phyloP scores from a whole-genome alignment of 2,113 vertebrate genomes.

The Toxostoma redivivum region DNA sequence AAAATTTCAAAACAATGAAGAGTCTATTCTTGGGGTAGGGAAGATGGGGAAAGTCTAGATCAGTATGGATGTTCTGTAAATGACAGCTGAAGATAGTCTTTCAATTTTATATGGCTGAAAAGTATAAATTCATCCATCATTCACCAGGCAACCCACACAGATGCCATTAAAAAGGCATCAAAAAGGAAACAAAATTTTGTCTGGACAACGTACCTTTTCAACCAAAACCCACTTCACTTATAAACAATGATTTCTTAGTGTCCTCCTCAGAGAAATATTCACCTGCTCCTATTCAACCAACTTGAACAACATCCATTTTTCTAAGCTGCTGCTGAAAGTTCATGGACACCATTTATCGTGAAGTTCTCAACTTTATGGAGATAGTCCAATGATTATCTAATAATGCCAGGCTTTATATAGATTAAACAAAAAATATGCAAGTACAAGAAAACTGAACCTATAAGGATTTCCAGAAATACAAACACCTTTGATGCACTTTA shows the following conservation, averaged over 20 bases:
- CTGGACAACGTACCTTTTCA: neutral
- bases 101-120: neutral
- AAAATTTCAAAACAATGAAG: neutral
- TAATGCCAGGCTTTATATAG: neutral
- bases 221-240: neutral
- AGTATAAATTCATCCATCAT: neutral
- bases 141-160: neutral
- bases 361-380: neutral
- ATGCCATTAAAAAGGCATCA: neutral
- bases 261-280: neutral
- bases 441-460: neutral
- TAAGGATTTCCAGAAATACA: neutral
- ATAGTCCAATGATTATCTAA: neutral
- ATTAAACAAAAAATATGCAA: neutral
- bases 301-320: neutral
- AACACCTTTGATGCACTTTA: neutral
- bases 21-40: neutral
- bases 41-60: neutral
- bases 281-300: neutral
- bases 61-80: neutral
- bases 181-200: neutral
- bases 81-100: neutral
- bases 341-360: neutral
- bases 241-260: neutral
- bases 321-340: neutral